phyloP scores from a whole-genome alignment of 2,797 vertebrate species.

The Argentina silus region DNA sequence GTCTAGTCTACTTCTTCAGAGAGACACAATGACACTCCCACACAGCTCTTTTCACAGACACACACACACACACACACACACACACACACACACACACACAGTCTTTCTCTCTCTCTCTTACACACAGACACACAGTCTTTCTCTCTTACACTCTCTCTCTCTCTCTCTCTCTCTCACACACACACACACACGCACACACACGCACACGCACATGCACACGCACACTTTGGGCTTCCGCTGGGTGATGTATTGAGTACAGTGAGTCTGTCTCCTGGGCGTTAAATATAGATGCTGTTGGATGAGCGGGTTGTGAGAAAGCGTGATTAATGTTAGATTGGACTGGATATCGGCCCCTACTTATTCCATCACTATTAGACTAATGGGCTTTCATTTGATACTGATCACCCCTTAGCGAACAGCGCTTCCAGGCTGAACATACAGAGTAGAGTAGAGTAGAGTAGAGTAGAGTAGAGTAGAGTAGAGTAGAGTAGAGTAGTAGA shows the following conservation, averaged over 20 bases:
- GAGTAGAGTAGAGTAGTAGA: too few species aligned
- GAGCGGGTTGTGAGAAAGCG: constrained; percentile 49
- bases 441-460: constrained; percentile 10
- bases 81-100: constrained; percentile 13
- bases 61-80: constrained; percentile 1
- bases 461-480: not conserved
- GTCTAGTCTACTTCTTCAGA: not conserved
- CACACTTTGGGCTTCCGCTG: constrained; percentile 22
- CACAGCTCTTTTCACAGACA: not conserved
- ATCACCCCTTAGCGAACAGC: constrained; percentile 50
- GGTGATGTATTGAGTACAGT: constrained; percentile 32
- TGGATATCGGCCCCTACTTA: constrained; percentile 46
- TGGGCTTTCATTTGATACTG: constrained; percentile 54
- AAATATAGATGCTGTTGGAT: constrained; percentile 61
- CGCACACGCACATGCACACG: constrained; percentile 7
- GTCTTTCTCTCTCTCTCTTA: not conserved
- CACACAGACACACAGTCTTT: constrained; percentile 17
- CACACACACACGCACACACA: constrained; percentile 5
- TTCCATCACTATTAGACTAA: constrained; percentile 59
- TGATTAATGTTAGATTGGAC: constrained; percentile 64
- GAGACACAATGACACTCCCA: not conserved
- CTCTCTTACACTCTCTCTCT: not conserved
- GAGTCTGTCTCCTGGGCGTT: constrained; percentile 45
- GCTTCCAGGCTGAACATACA: constrained; percentile 25
- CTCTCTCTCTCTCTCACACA: not conserved